These are phyloP conservation scores for Caligus rogercresseyi DNA, from an alignment of 1,140 invertebrate genomes.

Conservation along the genomic window DNA sequence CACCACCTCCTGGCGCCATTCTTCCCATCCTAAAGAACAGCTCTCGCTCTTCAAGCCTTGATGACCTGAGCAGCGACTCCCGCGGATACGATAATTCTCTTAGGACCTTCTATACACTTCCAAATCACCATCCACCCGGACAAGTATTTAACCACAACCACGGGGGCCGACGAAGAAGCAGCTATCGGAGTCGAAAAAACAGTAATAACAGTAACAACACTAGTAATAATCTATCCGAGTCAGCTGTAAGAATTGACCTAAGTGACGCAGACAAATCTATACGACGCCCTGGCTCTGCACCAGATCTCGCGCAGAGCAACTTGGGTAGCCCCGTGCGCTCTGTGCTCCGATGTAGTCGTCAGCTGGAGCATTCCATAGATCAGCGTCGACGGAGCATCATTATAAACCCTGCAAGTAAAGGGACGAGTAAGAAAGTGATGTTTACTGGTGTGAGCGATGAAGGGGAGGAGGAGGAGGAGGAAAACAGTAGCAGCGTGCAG, in stretches of 20 bases:
- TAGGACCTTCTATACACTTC: not conserved
- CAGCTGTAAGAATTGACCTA: conserved; percentile 11
- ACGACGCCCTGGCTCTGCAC: not conserved
- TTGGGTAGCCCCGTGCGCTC: not conserved
- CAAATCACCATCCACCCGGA: not conserved
- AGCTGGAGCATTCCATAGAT: not conserved
- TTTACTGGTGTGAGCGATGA: conserved; percentile 5
- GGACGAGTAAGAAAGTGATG: conserved; percentile 12
- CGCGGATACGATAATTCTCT: not conserved
- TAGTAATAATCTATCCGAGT: not conserved
- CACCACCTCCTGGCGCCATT: conserved; percentile 4
- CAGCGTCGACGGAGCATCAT: not conserved
- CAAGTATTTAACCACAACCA: not conserved
- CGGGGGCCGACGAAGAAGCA: not conserved
- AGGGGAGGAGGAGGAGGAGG: not conserved
- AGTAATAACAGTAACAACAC: not conserved
- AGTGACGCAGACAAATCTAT: conserved; percentile 9
- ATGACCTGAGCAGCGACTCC: conserved; percentile 11
- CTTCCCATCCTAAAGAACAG: not conserved
- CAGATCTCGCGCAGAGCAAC: not conserved
- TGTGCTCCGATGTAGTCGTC: not conserved
- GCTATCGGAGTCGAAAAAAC: not conserved
- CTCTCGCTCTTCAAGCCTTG: conserved; percentile 7
- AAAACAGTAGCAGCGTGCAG: not conserved
- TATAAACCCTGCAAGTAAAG: not conserved